Conservation (phyloP, 2,888 invertebrate genomes). For the Clitarchus hookeri region DNA sequence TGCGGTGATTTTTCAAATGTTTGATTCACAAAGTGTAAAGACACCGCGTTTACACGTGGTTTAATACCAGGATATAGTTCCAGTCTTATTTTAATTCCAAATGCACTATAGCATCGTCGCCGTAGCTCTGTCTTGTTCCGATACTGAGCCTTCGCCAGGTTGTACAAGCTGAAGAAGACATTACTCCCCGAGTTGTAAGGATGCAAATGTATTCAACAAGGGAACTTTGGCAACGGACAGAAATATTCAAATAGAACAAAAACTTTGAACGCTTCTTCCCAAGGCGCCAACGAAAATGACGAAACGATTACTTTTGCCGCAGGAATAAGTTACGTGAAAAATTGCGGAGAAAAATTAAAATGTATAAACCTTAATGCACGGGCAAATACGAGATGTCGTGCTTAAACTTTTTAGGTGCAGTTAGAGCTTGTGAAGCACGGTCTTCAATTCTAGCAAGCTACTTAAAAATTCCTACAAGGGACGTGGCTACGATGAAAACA, state of each 20-base stretch:
- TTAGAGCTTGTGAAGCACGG: neutral
- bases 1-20: no score
- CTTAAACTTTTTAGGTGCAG: neutral
- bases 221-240: neutral
- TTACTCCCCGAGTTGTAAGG: conserved; percentile 14
- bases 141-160: neutral
- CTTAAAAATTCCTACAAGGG: no score
- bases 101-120: no score
- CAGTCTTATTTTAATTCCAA: no score
- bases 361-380: neutral
- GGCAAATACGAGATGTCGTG: neutral
- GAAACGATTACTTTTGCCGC: neutral
- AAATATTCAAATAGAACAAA: neutral
- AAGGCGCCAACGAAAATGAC: neutral
- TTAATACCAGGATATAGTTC: no score
- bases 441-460: neutral
- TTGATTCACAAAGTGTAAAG: no score
- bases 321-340: neutral
- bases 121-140: neutral
- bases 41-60: no score
- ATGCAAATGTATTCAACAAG: neutral
- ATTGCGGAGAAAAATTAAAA: neutral
- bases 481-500: no score
- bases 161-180: conserved; percentile 1
- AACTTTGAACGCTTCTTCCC: conserved; percentile 2